These are phyloP conservation scores for Bombus waltoni DNA, from an alignment of 1,140 invertebrate species.

Conservation along the genomic window DNA sequence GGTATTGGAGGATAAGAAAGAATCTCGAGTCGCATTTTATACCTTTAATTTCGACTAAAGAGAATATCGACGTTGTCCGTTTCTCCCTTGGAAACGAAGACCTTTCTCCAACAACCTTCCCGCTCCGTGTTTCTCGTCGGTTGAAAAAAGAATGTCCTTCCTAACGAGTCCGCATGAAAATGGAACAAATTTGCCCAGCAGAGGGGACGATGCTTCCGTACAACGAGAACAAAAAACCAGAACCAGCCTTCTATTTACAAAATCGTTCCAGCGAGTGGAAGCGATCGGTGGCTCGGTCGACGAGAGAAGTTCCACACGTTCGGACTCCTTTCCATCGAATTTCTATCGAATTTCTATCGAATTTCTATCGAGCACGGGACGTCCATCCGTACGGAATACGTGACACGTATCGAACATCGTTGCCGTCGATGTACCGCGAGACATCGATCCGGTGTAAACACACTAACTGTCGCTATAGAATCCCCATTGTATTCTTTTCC, in stretches of 20 bases:
- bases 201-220: neutral
- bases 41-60: neutral
- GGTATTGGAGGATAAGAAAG: no score
- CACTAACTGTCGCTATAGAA: conserved; percentile 28
- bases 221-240: neutral
- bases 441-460: conserved; percentile 45
- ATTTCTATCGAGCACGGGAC: conserved; percentile 35
- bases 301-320: conserved; percentile 18
- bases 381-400: conserved; percentile 35
- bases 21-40: no score
- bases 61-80: neutral
- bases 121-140: no score
- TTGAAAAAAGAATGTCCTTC: neutral
- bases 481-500: neutral
- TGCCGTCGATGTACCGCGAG: conserved; percentile 10
- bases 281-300: conserved; percentile 26
- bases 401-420: conserved; percentile 39
- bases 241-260: conserved; percentile 36
- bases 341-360: conserved; percentile 41
- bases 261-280: conserved; percentile 36
- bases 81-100: neutral
- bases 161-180: neutral
- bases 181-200: conserved; percentile 25
- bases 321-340: conserved; percentile 39
- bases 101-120: no score